These are phyloP conservation scores for Agrotis exclamationis DNA, from an alignment of 2,888 invertebrate species.

Conservation along the genomic window DNA sequence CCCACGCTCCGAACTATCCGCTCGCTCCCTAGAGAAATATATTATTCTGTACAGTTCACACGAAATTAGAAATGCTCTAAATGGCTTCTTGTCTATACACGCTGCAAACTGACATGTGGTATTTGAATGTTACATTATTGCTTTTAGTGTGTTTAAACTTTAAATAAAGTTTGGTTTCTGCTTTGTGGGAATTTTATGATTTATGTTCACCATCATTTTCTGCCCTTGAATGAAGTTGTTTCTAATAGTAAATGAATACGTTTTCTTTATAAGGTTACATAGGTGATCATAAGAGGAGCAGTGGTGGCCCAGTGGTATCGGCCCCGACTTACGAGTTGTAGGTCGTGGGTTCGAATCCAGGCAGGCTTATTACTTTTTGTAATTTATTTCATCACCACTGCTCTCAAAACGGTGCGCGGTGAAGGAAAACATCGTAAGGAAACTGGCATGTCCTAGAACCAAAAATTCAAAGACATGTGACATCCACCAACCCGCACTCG, in stretches of 20 bases:
- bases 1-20: slow-evolving; percentile 61
- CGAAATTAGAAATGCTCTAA: slow-evolving; percentile 70
- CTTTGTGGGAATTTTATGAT: background rate
- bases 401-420: too few relatives aligned
- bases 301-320: too few relatives aligned
- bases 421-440: too few relatives aligned
- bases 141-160: slow-evolving; percentile 12
- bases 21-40: slow-evolving; percentile 65
- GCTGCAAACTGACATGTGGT: slow-evolving; percentile 16
- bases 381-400: too few relatives aligned
- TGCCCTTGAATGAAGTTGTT: background rate
- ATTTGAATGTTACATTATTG: background rate
- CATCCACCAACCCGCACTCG: too few relatives aligned
- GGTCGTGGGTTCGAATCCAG: too few relatives aligned
- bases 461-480: too few relatives aligned
- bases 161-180: background rate
- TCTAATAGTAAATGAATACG: background rate
- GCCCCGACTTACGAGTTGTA: too few relatives aligned
- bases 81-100: slow-evolving; percentile 40
- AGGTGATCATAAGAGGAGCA: too few relatives aligned
- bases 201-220: background rate
- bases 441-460: too few relatives aligned
- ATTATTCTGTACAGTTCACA: slow-evolving; percentile 71
- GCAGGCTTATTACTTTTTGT: too few relatives aligned
- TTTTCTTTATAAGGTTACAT: background rate